Conservation (phyloP, 2,797 vertebrate genomes). For the Melanotaenia maccullochi region DNA sequence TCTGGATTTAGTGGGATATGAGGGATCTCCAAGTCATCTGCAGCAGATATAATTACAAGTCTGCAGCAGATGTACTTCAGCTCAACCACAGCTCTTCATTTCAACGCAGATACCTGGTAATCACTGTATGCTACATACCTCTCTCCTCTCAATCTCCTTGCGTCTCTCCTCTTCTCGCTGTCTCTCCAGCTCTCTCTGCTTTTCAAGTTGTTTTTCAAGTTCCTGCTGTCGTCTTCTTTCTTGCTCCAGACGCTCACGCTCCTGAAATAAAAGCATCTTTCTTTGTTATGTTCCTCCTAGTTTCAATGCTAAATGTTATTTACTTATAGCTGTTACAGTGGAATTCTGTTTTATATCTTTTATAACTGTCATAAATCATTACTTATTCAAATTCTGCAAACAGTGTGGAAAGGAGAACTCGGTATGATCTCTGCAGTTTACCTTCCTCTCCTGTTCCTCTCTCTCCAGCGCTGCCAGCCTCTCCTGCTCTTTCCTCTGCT, state of each 20-base stretch:
- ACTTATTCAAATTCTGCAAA: neutral
- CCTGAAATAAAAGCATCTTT: constrained; percentile 61
- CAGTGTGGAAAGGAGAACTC: neutral
- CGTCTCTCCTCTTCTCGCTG: constrained; percentile 94
- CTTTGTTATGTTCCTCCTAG: neutral
- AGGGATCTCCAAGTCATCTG: constrained; percentile 8
- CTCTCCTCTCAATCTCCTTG: constrained; percentile 95
- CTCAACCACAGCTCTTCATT: constrained; percentile 19
- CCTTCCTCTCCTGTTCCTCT: constrained; percentile 91
- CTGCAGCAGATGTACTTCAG: constrained; percentile 27
- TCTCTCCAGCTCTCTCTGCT: constrained; percentile 92
- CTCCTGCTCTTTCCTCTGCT: constrained; percentile 96
- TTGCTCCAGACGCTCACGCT: constrained; percentile 93
- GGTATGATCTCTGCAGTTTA: neutral
- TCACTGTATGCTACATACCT: constrained; percentile 79
- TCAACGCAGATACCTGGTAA: constrained; percentile 14
- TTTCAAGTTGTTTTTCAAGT: constrained; percentile 93
- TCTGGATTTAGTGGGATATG: neutral
- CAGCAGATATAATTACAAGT: constrained; percentile 27
- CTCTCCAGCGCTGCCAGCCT: constrained; percentile 91
- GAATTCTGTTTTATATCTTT: neutral
- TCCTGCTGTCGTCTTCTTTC: constrained; percentile 94
- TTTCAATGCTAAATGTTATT: neutral
- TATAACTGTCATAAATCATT: neutral
- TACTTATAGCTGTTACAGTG: neutral